A percentile compares a stretch with the other conserved stretches of the same genome.
phyloP scores from a whole-genome alignment of 2,797 vertebrate genomes.

The Thunnus albacares region DNA sequence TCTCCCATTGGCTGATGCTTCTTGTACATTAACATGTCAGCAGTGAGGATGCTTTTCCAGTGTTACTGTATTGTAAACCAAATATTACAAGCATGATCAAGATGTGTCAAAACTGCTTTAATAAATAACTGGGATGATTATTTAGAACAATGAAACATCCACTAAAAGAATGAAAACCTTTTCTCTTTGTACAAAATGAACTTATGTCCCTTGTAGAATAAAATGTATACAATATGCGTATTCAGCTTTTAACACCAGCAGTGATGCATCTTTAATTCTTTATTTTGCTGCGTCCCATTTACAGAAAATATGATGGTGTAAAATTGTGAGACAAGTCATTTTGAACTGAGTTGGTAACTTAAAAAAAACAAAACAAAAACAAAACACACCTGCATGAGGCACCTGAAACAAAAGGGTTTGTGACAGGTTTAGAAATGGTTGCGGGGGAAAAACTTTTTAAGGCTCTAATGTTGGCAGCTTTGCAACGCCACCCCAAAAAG shows the following conservation, averaged over 20 bases:
- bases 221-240: conserved; percentile 78
- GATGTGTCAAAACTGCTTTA: conserved; percentile 85
- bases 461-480: conserved; percentile 50
- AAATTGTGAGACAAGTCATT: conserved; percentile 72
- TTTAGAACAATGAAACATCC: conserved; percentile 90
- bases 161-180: conserved; percentile 84
- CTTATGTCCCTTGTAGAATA: conserved; percentile 61
- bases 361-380: conserved; percentile 39
- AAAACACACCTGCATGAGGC: conserved; percentile 66
- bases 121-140: conserved; percentile 91
- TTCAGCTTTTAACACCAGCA: conserved; percentile 81
- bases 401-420: conserved; percentile 76
- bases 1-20: background rate
- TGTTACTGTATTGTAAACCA: conserved; percentile 52
- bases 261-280: conserved; percentile 81
- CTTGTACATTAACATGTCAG: background rate
- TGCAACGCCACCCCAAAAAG: background rate
- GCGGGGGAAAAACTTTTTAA: conserved; percentile 53
- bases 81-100: conserved; percentile 57
- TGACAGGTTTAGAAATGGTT: conserved; percentile 77
- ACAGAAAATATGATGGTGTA: conserved; percentile 81
- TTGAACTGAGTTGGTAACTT: conserved; percentile 81
- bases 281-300: conserved; percentile 85
- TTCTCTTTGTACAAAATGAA: conserved; percentile 88
- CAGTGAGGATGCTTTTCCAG: background rate